Base-by-base conservation (phyloP, 2,797 vertebrate species). In the Coluber constrictor region DNA sequence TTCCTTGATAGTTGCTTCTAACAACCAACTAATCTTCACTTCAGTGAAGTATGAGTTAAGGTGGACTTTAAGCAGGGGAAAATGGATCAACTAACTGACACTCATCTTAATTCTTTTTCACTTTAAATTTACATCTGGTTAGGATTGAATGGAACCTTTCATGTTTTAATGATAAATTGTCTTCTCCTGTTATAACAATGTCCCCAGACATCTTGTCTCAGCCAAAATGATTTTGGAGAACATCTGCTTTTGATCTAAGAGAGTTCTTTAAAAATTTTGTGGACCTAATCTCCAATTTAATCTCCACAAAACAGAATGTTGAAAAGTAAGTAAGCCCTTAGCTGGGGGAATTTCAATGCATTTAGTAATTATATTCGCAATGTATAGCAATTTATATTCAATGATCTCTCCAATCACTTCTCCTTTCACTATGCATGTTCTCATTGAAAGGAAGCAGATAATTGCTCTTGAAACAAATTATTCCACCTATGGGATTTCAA, bases 111-210 rank as follows among this genome's bases (percentile, higher is more conserved):
- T 97, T 97, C 95, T 96, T 96, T 95, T 93, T 93, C 93, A 93
- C 95, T 97, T 94, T 96, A 88, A 93, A 95, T 95, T 97, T 98
- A 99, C 98, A 99, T 98, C 98, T 99, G 99, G 98, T 99, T 98
- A 98, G 98, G 98, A 98, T 99, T 98, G 98, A 98, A 97, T 94
- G 94, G 98, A 97, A 98, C 98, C 98, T 98, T 98, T 99, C 98
- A 98, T 98, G 96, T 98, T 97, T 98, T 97, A 95, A 97, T 98
- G 98, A 98, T 98, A 97, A 98, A 98, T 98, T 97, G 97, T 98
- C 97, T 97, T 98, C 98, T 98, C 96, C 95, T 95, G 95, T 96
- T 96, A 88, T 96, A 97, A 97, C 96, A 94, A 91, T 97, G 97
- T 97, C 97, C 98, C 97, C 96, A 97, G 97, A 98, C 95, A 92